Evolutionary conservation across 2,888 invertebrate genomes (phyloP).

Genomic region (Pandemis heparana): DNA sequence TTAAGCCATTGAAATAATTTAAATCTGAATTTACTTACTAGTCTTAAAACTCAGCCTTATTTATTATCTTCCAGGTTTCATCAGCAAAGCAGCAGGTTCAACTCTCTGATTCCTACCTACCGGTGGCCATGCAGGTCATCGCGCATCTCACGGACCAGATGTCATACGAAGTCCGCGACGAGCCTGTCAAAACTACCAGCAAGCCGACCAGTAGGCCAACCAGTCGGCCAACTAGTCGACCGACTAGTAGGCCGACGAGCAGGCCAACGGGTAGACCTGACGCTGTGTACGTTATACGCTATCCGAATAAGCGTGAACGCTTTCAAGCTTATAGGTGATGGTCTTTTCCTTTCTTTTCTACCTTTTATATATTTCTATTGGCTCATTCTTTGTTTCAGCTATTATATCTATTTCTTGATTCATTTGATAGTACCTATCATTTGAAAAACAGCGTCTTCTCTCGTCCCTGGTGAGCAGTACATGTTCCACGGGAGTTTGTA

Average conservation of each 20-base stretch:
- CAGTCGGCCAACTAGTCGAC: slow-evolving; percentile 20
- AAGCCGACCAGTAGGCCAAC: slow-evolving; percentile 50
- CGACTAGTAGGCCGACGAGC: slow-evolving; percentile 24
- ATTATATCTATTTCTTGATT: neutral
- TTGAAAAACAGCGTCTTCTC: no score
- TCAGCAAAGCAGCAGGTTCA: slow-evolving; percentile 78
- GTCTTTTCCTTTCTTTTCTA: slow-evolving; percentile 31
- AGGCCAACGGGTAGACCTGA: slow-evolving; percentile 36
- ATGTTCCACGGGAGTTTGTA: no score
- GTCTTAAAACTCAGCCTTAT: no score
- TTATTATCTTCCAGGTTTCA: slow-evolving; percentile 64
- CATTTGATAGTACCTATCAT: no score
- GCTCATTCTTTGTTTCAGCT: neutral
- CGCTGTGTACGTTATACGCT: slow-evolving; percentile 36
- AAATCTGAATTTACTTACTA: no score
- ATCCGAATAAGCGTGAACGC: slow-evolving; percentile 34
- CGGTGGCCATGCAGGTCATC: slow-evolving; percentile 89
- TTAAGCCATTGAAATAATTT: no score
- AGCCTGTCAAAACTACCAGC: slow-evolving; percentile 61
- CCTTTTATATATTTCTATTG: neutral
- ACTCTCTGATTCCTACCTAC: slow-evolving; percentile 87
- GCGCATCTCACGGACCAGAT: slow-evolving; percentile 87
- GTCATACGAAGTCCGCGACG: slow-evolving; percentile 82
- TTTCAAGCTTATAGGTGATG: slow-evolving; percentile 62
- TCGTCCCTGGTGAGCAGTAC: no score